Evolutionary conservation across 2,797 vertebrate genomes (phyloP), one percentile per base, ranked within the genome.

Genomic region (Chloroceryle amazona): DNA sequence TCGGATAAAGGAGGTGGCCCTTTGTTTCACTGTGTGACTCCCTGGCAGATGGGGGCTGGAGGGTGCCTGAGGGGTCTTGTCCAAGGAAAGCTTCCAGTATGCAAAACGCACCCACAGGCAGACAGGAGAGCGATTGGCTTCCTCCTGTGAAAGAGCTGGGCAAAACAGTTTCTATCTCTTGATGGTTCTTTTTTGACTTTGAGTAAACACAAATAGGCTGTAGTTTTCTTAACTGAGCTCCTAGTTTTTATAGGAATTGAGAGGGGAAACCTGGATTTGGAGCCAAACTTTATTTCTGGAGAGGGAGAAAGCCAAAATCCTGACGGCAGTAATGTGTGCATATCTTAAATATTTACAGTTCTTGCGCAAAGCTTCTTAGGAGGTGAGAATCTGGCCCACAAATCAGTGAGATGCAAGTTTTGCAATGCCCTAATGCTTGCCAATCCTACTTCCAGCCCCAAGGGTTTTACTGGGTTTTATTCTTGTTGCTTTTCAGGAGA

Each of bases 1-100:
- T 67, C 41, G 74, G 92, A 97, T 96, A 97, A 97, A 98, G 93
- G 91, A 78, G 51, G 70, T 93, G 81, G 84, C 90, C 96, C 97
- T 96, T 96, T 97, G 95, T 96, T 93, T 94, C 60, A 3, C 75
- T 72, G 73, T 41, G 71, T 83, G 90, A 91, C 60, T 94, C 92
- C 90, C 90, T 52, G 88, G 93, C 95, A 96, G 96, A 95, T 93
- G 93, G 93, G 93, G 92, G 93, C 46, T 89, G 81, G 86, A 96
- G 89, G 94, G 55, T 95, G 86, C 96, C 94, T 87, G 86, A 86
- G 91, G 96, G 96, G 90, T 96, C 95, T 91, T 78, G 74, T 90
- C 96, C 95, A 82, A 97, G 95, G 92, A 95, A 97, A 89, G 65
- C 49, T 41, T 91, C 74, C 85, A 86, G 86, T 90, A 96, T 97